phyloP scores from a whole-genome alignment of 2,797 vertebrate species.

The Gadopsis bispinosus region DNA sequence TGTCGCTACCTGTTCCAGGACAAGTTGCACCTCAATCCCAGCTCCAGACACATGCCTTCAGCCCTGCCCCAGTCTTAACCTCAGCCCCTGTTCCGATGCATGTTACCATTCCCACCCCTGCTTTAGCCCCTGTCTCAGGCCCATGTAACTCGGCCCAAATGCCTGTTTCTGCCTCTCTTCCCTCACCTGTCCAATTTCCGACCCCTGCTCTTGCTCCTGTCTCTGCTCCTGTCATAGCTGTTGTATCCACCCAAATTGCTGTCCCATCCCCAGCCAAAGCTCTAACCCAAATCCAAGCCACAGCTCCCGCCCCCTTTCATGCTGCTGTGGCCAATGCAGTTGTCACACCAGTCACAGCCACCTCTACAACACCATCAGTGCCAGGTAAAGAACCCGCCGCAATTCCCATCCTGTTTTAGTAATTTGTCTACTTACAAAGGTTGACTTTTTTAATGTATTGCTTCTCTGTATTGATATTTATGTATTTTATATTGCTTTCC shows the following conservation, averaged over 20 bases:
- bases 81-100: constrained; percentile 51
- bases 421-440: neutral
- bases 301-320: constrained; percentile 60
- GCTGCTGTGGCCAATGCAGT: constrained; percentile 69
- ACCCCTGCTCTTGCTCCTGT: constrained; percentile 64
- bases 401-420: neutral
- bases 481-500: neutral
- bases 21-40: constrained; percentile 51
- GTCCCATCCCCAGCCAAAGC: constrained; percentile 60
- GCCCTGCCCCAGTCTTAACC: constrained; percentile 18
- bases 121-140: constrained; percentile 29
- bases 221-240: constrained; percentile 66
- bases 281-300: constrained; percentile 63
- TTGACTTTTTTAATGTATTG: neutral
- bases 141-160: constrained; percentile 26
- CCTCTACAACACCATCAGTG: constrained; percentile 84
- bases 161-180: constrained; percentile 55
- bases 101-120: constrained; percentile 19
- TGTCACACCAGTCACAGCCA: constrained; percentile 82
- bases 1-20: constrained; percentile 18
- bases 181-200: constrained; percentile 63
- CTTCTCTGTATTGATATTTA: neutral
- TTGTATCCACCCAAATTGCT: constrained; percentile 61
- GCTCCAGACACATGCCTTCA: constrained; percentile 41
- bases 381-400: constrained; percentile 84